These are phyloP conservation scores for Aythya baeri DNA, from an alignment of 2,113 vertebrate genomes.

Conservation along the genomic window DNA sequence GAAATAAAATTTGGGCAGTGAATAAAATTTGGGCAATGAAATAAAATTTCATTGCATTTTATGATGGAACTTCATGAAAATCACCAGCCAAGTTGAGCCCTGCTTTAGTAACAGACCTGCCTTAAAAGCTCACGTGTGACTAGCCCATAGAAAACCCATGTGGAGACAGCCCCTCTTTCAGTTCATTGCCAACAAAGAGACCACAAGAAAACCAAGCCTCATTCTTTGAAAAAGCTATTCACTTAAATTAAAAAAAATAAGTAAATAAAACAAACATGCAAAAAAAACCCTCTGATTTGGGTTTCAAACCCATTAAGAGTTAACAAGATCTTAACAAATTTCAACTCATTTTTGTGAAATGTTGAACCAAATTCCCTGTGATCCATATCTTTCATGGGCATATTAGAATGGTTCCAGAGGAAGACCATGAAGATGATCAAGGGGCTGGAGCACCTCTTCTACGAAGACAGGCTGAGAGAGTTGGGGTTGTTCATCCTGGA, in stretches of 20 bases:
- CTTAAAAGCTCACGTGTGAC: rapidly evolving
- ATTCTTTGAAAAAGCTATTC: neutral
- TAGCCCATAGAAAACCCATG: neutral
- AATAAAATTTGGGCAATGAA: neutral
- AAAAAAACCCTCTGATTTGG: neutral
- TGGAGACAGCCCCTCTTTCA: neutral
- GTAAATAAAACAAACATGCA: neutral
- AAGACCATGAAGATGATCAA: too few species aligned
- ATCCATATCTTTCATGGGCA: neutral
- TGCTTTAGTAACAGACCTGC: neutral
- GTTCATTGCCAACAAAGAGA: neutral
- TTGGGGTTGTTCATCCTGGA: too few species aligned
- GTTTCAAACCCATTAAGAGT: neutral
- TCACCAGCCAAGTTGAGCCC: neutral
- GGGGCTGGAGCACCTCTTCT: too few species aligned
- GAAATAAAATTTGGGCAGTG: neutral
- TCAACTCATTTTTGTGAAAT: neutral
- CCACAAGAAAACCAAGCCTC: neutral
- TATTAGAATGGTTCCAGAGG: too few species aligned
- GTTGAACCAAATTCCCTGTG: neutral
- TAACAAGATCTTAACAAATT: neutral
- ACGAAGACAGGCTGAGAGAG: too few species aligned
- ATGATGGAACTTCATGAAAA: neutral
- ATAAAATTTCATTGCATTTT: neutral
- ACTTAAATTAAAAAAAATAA: neutral